Evolutionary conservation across 2,797 vertebrate species (phyloP).

Genomic region (Molossus molossus): DNA sequence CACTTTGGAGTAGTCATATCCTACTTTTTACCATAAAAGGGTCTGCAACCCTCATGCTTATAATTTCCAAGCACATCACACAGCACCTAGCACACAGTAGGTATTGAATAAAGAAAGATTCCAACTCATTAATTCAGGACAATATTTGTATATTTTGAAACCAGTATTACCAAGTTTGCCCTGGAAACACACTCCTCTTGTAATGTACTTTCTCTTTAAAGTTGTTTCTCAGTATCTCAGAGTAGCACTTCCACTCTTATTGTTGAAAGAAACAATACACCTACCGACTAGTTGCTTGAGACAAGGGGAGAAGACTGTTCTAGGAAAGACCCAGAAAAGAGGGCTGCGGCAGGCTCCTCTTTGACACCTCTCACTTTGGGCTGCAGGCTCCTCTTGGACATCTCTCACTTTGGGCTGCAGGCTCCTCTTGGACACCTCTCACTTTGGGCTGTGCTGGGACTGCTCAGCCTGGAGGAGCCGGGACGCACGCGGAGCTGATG

Average conservation of each 20-base stretch:
- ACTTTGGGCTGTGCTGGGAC: neutral
- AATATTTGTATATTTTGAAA: slow-evolving; percentile 43
- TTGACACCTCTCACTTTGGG: neutral
- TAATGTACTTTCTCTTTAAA: slow-evolving; percentile 59
- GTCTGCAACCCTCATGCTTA: neutral
- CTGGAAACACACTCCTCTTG: neutral
- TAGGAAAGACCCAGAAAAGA: neutral
- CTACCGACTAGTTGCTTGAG: neutral
- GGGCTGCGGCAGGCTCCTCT: neutral
- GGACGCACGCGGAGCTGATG: neutral
- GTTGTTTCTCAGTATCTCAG: neutral
- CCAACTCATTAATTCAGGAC: neutral
- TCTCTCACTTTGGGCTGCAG: neutral
- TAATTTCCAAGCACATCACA: neutral
- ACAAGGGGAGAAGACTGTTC: neutral
- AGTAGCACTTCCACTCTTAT: slow-evolving; percentile 11
- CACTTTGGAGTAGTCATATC: neutral
- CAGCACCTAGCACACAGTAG: neutral
- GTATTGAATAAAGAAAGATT: neutral
- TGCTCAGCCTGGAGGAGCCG: neutral
- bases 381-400: neutral
- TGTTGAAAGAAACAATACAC: neutral
- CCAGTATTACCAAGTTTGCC: neutral
- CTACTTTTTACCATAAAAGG: slow-evolving; percentile 61
- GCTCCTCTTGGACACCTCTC: neutral